Evolutionary conservation across 2,888 invertebrate species (phyloP), one percentile per base, ranked within the genome.

Genomic region (Nineta flava): DNA sequence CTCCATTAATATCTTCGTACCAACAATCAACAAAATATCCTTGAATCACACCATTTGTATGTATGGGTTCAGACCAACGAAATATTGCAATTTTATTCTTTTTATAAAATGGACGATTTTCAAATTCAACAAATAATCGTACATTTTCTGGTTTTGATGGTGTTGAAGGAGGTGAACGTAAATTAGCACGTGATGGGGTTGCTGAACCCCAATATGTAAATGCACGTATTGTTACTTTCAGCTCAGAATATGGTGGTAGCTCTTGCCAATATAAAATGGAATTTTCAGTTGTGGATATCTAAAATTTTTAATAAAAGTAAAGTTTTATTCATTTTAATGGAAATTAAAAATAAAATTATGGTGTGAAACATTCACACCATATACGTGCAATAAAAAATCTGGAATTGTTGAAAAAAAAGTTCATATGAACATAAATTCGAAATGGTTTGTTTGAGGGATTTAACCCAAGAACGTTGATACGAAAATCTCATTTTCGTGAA

Each of bases 161-260:
- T 17, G 79, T 78, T 9, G 87, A 85, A 53, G 86, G 79, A 0
- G 93, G 93, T 0, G 92, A 86, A 58, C 75, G 75, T 0, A 86
- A 61, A n/a, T 69, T 68, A 0, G 75, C 73, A 0, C 76, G 70
- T 0, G 79, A 75, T 15, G 77, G 74, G 2, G 74, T 68, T 0
- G 87, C 82, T 2, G 81, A 77, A 13, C 85, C 86, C 92, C 93
- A 93, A 58, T 82, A 82, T 0, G 91, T 88, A 61, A 81, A 83
- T 1, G 91, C 83, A 34, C 85, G 77, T 4, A 94, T 75, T 2
- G 82, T 77, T 16, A 90, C 77, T 50, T 79, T 78, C 50, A 91
- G 64, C 13, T 71, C 67, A 9, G 83, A 80, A 63, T 84, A 87
- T 0, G 92, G 87, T 3, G 74, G 63, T 46, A 81, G 69, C 44